phyloP scores from a whole-genome alignment of 2,888 invertebrate species.

The Diplolepis rosae region DNA sequence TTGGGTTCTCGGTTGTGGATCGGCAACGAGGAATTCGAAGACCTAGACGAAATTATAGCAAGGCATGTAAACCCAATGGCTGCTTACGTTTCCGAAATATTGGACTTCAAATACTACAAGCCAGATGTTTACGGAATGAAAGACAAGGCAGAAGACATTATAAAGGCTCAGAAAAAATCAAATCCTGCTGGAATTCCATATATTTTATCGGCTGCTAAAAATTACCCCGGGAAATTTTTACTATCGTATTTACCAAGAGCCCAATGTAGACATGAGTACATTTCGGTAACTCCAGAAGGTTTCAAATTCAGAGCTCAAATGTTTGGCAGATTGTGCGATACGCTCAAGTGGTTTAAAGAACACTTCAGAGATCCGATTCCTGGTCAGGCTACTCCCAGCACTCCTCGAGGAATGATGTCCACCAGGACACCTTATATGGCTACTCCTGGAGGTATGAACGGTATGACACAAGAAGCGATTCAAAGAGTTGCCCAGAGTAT shows the following conservation, averaged over 20 bases:
- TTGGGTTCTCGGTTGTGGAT: constrained; percentile 91
- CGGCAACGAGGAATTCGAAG: constrained; percentile 94
- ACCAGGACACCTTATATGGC: constrained; percentile 78
- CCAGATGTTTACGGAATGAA: constrained; percentile 85
- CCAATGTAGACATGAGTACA: constrained; percentile 90
- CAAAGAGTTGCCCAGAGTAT: constrained; percentile 82
- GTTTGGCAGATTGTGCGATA: constrained; percentile 81
- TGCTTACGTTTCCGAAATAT: constrained; percentile 89
- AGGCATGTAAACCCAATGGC: constrained; percentile 95
- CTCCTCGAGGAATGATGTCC: constrained; percentile 78
- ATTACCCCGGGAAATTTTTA: constrained; percentile 92
- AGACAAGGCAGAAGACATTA: constrained; percentile 89
- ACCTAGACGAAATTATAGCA: constrained; percentile 98
- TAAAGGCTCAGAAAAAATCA: constrained; percentile 91
- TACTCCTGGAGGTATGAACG: constrained; percentile 71
- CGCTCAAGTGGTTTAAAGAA: constrained; percentile 98
- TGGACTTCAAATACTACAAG: constrained; percentile 92
- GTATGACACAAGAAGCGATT: constrained; percentile 79
- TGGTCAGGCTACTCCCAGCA: constrained; percentile 80
- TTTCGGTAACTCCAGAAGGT: constrained; percentile 93
- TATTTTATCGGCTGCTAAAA: constrained; percentile 85
- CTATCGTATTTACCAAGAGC: constrained; percentile 92
- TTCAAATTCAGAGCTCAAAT: constrained; percentile 90
- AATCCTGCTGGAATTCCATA: constrained; percentile 92
- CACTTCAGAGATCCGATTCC: constrained; percentile 94